Evolutionary conservation across 2,797 vertebrate species (phyloP).

Genomic region (Picus viridis): DNA sequence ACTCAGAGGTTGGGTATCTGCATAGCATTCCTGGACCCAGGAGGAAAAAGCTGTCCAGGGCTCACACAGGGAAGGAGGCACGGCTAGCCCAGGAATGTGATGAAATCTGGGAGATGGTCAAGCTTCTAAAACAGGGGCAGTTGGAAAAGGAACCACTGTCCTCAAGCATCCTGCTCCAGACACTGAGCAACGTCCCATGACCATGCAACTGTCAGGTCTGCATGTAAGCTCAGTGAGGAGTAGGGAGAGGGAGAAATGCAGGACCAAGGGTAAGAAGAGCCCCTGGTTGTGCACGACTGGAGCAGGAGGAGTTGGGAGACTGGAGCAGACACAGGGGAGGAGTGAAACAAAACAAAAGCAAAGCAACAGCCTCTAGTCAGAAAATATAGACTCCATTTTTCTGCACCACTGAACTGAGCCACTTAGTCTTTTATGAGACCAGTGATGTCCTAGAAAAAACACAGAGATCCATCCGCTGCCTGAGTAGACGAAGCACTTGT

Average conservation of each 20-base stretch:
- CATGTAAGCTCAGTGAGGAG: accelerated
- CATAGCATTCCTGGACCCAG: neutral
- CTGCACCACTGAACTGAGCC: neutral
- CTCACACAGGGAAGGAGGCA: accelerated
- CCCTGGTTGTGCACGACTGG: neutral
- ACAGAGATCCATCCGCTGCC: neutral
- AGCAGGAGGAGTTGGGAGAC: neutral
- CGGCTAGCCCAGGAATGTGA: neutral
- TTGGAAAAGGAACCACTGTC: neutral
- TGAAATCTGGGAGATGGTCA: neutral
- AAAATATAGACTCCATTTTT: conserved; percentile 30
- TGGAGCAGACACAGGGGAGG: neutral
- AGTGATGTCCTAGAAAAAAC: neutral
- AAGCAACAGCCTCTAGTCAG: neutral
- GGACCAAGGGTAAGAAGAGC: neutral
- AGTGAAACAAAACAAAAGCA: neutral
- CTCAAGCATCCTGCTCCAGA: neutral
- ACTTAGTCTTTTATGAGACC: conserved; percentile 7
- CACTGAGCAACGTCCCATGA: neutral
- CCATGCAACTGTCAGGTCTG: accelerated
- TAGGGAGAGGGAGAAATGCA: neutral
- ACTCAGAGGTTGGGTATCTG: accelerated
- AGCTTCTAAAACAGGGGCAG: neutral
- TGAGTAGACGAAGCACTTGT: conserved; percentile 29
- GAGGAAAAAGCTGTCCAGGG: neutral